Evolutionary conservation across 2,888 invertebrate species (phyloP).

Genomic region (Platycnemis pennipes): DNA sequence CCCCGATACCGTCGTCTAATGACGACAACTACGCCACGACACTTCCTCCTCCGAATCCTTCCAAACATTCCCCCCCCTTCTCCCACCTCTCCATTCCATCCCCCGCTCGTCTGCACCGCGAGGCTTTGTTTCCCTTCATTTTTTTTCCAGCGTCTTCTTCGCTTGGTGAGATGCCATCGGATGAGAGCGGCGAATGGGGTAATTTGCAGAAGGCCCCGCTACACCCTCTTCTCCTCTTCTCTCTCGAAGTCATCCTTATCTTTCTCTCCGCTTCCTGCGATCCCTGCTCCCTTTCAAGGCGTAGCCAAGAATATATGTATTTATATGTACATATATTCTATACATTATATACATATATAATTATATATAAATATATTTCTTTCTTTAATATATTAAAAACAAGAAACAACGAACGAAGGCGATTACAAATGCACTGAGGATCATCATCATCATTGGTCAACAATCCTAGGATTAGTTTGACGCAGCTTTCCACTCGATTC

Average conservation of each 20-base stretch:
- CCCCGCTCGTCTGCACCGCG: background rate
- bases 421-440: too few species aligned
- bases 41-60: background rate
- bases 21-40: slow-evolving; percentile 12
- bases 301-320: too few species aligned
- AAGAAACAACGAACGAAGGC: too few species aligned
- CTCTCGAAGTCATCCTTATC: background rate
- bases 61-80: background rate
- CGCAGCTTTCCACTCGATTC: too few species aligned
- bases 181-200: background rate
- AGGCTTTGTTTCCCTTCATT: background rate
- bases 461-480: too few species aligned
- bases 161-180: slow-evolving; percentile 1
- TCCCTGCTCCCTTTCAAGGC: too few species aligned
- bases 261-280: background rate
- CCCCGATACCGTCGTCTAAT: slow-evolving; percentile 47
- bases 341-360: too few species aligned
- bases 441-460: too few species aligned
- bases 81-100: background rate
- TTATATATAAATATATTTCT: too few species aligned
- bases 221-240: background rate
- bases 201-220: slow-evolving; percentile 33
- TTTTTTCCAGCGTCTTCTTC: background rate
- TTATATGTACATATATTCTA: too few species aligned
- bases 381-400: too few species aligned